These are phyloP conservation scores for Steinernema hermaphroditum DNA, from an alignment of 2,888 invertebrate genomes.

Conservation along the genomic window DNA sequence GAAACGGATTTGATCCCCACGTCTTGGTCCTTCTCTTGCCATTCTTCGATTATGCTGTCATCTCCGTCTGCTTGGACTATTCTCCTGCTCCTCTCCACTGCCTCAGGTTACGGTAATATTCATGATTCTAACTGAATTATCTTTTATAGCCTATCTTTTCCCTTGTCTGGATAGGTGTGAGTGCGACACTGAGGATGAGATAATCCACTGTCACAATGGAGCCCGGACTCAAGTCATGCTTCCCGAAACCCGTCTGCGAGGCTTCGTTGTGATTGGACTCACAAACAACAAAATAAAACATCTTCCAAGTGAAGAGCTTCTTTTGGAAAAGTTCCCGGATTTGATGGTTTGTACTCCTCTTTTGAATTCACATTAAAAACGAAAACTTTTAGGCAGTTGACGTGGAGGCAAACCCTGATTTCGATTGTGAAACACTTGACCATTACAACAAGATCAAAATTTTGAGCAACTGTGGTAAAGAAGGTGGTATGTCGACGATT, in stretches of 20 bases:
- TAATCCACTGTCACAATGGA: conserved; percentile 61
- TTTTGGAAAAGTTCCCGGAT: conserved; percentile 59
- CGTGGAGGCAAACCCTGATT: conserved; percentile 58
- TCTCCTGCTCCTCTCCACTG: background rate
- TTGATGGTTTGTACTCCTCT: conserved; percentile 46
- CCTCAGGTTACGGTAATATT: background rate
- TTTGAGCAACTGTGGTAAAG: conserved; percentile 42
- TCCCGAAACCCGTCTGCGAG: conserved; percentile 52
- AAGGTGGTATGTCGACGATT: conserved; percentile 1
- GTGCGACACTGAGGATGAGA: conserved; percentile 61
- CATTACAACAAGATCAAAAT: conserved; percentile 43
- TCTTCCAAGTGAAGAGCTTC: conserved; percentile 54
- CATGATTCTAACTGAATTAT: background rate
- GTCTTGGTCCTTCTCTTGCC: background rate
- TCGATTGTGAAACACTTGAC: conserved; percentile 52
- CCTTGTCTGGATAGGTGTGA: conserved; percentile 58
- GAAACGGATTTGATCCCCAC: background rate
- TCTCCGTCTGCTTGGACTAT: background rate
- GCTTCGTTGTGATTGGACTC: conserved; percentile 57
- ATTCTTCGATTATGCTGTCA: conserved; percentile 1
- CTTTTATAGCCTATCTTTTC: conserved; percentile 52
- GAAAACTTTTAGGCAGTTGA: conserved; percentile 53
- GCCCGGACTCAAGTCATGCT: conserved; percentile 49
- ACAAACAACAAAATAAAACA: conserved; percentile 54
- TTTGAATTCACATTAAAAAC: background rate